Evolutionary conservation across 2,888 invertebrate species (phyloP).

Genomic region (Drosophila leonis): DNA sequence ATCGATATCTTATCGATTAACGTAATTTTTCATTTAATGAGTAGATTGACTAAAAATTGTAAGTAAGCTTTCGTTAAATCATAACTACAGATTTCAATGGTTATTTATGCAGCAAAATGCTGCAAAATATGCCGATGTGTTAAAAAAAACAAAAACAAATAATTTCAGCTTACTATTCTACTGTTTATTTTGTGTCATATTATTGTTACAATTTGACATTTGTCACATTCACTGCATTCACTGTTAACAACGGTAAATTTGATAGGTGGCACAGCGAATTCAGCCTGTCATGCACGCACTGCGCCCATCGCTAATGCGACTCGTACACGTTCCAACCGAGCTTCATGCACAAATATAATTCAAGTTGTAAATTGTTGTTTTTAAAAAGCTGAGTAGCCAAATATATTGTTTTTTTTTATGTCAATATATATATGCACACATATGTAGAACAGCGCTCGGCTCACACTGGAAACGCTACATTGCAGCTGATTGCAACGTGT

Average conservation of each 20-base stretch:
- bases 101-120: slow-evolving; percentile 7
- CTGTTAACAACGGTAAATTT: not conserved
- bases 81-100: slow-evolving; percentile 21
- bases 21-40: slow-evolving; percentile 15
- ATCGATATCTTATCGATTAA: slow-evolving; percentile 47
- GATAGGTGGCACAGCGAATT: not conserved
- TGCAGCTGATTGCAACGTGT: slow-evolving; percentile 46
- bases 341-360: not conserved
- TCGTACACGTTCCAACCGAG: slow-evolving; percentile 25
- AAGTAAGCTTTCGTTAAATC: not conserved
- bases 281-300: not conserved
- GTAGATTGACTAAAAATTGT: not conserved
- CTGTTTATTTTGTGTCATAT: slow-evolving; percentile 4
- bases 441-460: not conserved
- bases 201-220: not conserved
- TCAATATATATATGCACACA: slow-evolving; percentile 7
- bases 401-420: slow-evolving; percentile 6
- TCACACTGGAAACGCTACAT: not conserved
- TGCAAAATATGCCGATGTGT: slow-evolving; percentile 2
- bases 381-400: not conserved
- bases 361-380: not conserved
- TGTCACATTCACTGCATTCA: not conserved
- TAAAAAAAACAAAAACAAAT: slow-evolving; percentile 15
- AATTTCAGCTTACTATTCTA: slow-evolving; percentile 5
- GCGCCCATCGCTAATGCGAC: slow-evolving; percentile 30